Evolutionary conservation across 2,797 vertebrate species (phyloP), one percentile per base, ranked within the genome.

Genomic region (Erethizon dorsatum): DNA sequence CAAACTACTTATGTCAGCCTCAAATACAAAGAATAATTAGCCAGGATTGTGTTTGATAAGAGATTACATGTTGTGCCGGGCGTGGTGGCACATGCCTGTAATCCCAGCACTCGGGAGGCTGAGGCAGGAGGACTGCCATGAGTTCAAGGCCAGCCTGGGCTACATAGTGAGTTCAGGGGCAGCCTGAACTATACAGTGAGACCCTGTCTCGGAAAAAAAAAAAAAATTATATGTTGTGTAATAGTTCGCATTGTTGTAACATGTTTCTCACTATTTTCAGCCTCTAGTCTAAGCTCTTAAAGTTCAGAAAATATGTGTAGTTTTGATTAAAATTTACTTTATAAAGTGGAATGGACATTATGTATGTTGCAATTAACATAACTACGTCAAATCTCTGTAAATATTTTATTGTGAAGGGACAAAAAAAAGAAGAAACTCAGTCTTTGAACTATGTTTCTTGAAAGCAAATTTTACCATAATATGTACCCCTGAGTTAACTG

Each of bases 251-350:
- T 37, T 80, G 52, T 90, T 93, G 56, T 45, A 65, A 83, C 45
- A 82, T 79, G 47, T 73, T 94, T 45, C 54, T 69, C 45, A 82
- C 67, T 80, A n/a, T 83, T 97, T 95, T 73, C 54, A 88, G 15
- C 41, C 45, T 65, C 45, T 50, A 28, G 71, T 63, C 56, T 54
- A 22, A 57, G 41, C 20, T 80, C 26, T 87, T 92, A 67, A 86
- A 88, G n/a, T 47, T 52, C 56, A 95, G 79, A 91, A 88, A 73
- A 59, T 90, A 54, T n/a, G 6, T 84, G 22, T 86, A 47, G 22
- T 47, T 93, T 96, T 92, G 91, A 97, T 90, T 93, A 96, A 96
- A 94, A 93, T 56, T 85, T 82, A 82, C 75, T 93, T 96, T 94
- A 41, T 93, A 88, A 93, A 96, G 65, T 47, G 83, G 82, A 94